Evolutionary conservation across 92 coral and sea anemone species (phyloP), one percentile per base, ranked within the genome.

Genomic region (Palythoa grandiflora): DNA sequence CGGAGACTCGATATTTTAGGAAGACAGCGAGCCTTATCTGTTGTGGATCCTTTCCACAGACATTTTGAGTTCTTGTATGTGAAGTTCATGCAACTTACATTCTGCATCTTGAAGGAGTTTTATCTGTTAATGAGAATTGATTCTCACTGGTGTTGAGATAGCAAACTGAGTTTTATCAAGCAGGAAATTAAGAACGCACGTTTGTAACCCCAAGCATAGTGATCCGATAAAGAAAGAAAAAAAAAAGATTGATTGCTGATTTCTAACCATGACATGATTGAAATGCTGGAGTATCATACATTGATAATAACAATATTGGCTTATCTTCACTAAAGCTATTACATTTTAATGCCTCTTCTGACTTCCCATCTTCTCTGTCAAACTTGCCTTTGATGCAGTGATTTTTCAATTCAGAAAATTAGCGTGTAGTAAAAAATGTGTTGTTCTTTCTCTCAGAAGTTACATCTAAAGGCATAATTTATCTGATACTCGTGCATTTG

Each of bases 171-270:
- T 63, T 14, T 81, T 68, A 81, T 81, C 75, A 44, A 35, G 44
- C 86, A 81, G 57, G 44, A 81, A 81, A 65, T 44, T 81, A 65
- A 55, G 57, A 51, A 13, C 74, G 61, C 73, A 28, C 61, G 59
- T 81, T 81, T 28, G 20, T 81, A 81, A 81, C 86, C 86, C 40
- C 40, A 47, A 71, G 86, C 73, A 77, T 38, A 21, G 44, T 20
- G 50, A 13, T 19, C 12, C 59, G 85, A 65, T 68, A 81, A 9
- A 5, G 47, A 66, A 81, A 81, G 9, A 7, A 19, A 66, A 81
- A 53, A 47, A 38, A 40, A 21, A 81, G 86, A 81, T 81, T 66
- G 75, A 81, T 66, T 81, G 53, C 63, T 77, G 38, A 77, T 53
- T 77, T 53, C 81, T 53, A 77, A 77, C 81, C 10, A 51, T 28